Percentiles rank a stretch among this genome's conserved stretches.
phyloP scores from a whole-genome alignment of 2,797 vertebrate species.

The Oryzias sinensis region DNA sequence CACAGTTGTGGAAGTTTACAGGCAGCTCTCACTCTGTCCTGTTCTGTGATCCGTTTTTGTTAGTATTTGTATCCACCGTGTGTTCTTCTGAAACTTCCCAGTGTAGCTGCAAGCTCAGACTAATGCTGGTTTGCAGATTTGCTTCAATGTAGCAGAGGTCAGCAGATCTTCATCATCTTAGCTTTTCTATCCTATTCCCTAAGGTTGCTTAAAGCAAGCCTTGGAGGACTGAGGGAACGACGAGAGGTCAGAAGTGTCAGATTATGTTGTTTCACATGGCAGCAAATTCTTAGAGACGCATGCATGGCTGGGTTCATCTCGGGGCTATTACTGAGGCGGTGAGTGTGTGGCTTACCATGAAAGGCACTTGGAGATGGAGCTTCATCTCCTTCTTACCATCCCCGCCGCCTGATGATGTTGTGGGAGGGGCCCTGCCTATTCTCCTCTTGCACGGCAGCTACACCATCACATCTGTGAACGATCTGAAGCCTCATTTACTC shows the following conservation, averaged over 20 bases:
- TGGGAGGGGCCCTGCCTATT: conserved; percentile 41
- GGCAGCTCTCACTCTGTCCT: conserved; percentile 17
- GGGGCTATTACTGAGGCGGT: conserved; percentile 40
- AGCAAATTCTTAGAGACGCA: conserved; percentile 63
- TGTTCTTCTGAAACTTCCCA: conserved; percentile 2
- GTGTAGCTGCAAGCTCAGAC: neutral
- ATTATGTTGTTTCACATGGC: conserved; percentile 66
- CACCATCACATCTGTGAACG: conserved; percentile 69
- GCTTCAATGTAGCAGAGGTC: conserved; percentile 29
- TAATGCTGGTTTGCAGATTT: conserved; percentile 23
- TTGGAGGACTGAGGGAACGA: conserved; percentile 47
- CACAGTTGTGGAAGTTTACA: conserved; percentile 15
- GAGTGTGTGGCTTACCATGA: conserved; percentile 36
- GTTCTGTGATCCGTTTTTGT: conserved; percentile 2
- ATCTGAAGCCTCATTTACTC: conserved; percentile 59
- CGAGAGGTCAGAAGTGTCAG: conserved; percentile 63
- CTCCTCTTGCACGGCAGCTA: conserved; percentile 49
- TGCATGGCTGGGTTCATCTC: conserved; percentile 66
- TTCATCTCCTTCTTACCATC: conserved; percentile 51
- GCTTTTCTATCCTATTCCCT: conserved; percentile 27
- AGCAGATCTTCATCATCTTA: conserved; percentile 28
- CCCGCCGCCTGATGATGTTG: conserved; percentile 37
- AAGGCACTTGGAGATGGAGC: conserved; percentile 56
- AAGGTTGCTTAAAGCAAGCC: conserved; percentile 60
- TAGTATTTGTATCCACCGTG: conserved; percentile 4